phyloP scores from a whole-genome alignment of 2,797 vertebrate genomes.

The Pteronotus mesoamericanus region DNA sequence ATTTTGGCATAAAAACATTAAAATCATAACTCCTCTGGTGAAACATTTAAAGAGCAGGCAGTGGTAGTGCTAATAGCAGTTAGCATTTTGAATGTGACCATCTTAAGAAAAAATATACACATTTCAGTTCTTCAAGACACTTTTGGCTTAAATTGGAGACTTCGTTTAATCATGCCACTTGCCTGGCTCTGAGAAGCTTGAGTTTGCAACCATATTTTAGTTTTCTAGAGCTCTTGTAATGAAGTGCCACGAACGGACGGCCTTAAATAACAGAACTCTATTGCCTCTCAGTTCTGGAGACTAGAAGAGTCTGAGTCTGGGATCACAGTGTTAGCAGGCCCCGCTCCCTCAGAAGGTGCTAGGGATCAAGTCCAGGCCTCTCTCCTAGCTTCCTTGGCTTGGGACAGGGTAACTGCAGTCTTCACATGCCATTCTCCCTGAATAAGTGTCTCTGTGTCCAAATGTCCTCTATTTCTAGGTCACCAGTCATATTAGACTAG shows the following conservation, averaged over 20 bases:
- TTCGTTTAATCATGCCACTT: neutral
- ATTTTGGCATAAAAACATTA: neutral
- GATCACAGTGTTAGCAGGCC: neutral
- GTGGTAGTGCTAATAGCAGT: neutral
- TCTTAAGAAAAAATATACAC: neutral
- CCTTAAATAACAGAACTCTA: neutral
- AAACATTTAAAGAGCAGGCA: neutral
- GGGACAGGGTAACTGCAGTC: neutral
- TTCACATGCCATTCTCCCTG: neutral
- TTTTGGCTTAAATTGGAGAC: neutral
- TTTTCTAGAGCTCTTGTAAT: neutral
- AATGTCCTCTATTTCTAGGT: neutral
- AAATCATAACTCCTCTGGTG: neutral
- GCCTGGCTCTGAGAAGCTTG: neutral
- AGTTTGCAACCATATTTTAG: neutral
- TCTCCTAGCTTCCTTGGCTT: too few relatives aligned
- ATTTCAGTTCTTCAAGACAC: neutral
- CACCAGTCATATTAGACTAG: neutral
- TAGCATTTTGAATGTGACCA: neutral
- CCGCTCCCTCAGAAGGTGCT: neutral
- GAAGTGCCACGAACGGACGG: neutral
- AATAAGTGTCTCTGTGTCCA: neutral
- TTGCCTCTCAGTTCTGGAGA: neutral
- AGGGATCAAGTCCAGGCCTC: neutral
- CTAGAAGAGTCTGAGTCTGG: neutral